A percentile compares a stretch with the other conserved stretches of the same genome.
Evolutionary conservation across 2,113 vertebrate genomes (phyloP).

Genomic region (Anser cygnoides): DNA sequence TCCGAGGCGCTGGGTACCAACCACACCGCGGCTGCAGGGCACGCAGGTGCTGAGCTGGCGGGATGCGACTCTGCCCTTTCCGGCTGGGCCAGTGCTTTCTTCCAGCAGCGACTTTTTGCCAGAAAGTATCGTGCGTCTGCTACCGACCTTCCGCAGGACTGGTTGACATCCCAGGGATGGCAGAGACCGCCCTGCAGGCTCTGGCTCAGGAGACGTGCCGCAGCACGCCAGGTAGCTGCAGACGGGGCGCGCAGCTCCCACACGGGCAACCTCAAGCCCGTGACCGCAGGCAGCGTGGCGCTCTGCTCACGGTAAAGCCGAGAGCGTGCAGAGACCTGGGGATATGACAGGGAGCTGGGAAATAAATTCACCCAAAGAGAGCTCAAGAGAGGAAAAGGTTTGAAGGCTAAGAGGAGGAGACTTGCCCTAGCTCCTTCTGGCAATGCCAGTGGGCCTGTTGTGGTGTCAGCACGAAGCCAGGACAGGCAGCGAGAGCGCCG

Average conservation of each 20-base stretch:
- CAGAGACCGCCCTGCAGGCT: neutral
- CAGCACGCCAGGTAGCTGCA: neutral
- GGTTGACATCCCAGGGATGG: neutral
- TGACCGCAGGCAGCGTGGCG: neutral
- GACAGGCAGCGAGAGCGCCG: neutral
- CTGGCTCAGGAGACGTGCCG: neutral
- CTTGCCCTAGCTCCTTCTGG: neutral
- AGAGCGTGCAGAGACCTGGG: neutral
- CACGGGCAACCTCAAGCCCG: neutral
- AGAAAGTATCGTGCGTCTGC: neutral
- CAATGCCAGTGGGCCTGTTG: neutral
- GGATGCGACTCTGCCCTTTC: neutral
- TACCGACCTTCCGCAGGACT: neutral
- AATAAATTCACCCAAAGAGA: neutral
- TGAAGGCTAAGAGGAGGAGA: neutral
- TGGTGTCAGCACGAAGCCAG: neutral
- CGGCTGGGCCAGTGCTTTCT: neutral
- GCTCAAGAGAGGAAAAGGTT: neutral
- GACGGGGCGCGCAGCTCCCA: neutral
- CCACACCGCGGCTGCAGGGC: neutral
- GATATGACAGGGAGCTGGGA: neutral
- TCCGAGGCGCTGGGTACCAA: neutral
- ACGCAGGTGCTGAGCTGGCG: neutral
- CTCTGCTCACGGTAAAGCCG: neutral
- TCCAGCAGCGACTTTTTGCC: neutral